A percentile compares a stretch with the other conserved stretches of the same genome.
Evolutionary conservation across 1,140 invertebrate genomes (phyloP).

Genomic region (Holotrichia oblita): DNA sequence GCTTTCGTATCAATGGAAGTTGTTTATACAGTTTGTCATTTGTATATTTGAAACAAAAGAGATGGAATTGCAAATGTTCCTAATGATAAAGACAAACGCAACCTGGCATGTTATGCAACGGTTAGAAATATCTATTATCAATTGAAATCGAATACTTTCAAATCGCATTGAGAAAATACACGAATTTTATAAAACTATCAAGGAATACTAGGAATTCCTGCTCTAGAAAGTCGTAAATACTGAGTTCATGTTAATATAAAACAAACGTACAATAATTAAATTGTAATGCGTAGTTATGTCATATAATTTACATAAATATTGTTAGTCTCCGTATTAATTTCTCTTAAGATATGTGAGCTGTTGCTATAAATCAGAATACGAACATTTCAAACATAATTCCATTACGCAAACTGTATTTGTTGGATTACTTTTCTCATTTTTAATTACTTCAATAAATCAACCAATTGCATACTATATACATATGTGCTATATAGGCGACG

Average conservation of each 20-base stretch:
- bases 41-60: background rate
- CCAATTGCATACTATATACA: background rate
- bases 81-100: background rate
- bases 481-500: constrained; percentile 59
- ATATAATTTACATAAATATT: background rate
- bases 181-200: too few species aligned
- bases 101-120: background rate
- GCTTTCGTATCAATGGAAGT: too few species aligned
- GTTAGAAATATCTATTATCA: background rate
- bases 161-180: too few species aligned
- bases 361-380: background rate
- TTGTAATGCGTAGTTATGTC: too few species aligned
- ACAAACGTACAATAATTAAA: too few species aligned
- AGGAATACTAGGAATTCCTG: too few species aligned
- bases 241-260: too few species aligned
- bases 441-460: constrained; percentile 21
- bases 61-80: background rate
- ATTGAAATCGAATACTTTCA: too few species aligned
- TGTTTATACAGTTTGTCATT: too few species aligned
- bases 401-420: background rate
- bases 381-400: background rate
- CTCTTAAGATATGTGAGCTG: background rate
- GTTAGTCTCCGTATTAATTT: background rate
- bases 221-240: too few species aligned
- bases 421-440: background rate